A percentile compares a stretch with the other conserved stretches of the same genome.
Evolutionary conservation across 2,797 vertebrate genomes (phyloP).

Genomic region (Botia kubotai): DNA sequence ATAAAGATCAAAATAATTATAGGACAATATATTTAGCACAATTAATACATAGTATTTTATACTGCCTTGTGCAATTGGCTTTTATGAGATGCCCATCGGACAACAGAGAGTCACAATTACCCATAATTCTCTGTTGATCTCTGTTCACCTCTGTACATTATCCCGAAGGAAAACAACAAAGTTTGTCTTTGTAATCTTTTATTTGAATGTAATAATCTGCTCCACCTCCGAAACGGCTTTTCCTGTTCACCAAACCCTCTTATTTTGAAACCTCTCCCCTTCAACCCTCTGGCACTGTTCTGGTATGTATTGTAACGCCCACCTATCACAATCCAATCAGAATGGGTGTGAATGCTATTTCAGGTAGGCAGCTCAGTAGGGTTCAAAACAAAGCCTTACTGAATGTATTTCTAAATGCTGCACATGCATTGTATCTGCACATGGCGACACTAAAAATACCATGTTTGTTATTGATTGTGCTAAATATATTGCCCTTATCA

Average conservation of each 20-base stretch:
- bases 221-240: background rate
- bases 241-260: background rate
- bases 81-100: background rate
- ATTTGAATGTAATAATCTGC: constrained; percentile 2
- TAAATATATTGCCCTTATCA: background rate
- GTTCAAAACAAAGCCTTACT: background rate
- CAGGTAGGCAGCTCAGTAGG: background rate
- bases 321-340: background rate
- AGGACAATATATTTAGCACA: background rate
- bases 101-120: background rate
- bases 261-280: background rate
- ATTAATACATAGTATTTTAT: background rate
- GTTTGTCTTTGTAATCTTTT: background rate
- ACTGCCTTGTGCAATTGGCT: background rate
- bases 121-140: background rate
- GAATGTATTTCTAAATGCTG: background rate
- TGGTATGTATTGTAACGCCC: background rate
- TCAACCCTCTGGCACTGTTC: background rate
- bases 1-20: background rate
- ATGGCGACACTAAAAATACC: background rate
- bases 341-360: background rate
- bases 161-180: background rate
- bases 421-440: background rate
- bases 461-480: background rate
- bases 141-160: background rate